Conservation (phyloP, 2,888 invertebrate species). For the Pollenia labialis region DNA sequence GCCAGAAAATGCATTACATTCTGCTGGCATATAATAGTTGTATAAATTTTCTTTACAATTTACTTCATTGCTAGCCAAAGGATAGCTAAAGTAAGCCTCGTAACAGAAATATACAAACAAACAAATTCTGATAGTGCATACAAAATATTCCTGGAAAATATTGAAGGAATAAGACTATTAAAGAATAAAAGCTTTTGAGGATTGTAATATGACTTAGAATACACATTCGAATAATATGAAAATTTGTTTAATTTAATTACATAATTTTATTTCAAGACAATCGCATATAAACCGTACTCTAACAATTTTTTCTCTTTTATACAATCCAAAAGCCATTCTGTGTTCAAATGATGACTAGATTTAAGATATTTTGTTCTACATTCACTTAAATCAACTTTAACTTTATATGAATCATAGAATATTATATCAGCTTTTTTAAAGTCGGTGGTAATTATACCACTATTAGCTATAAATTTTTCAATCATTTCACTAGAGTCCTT, state of each 20-base stretch:
- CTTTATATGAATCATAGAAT: constrained; percentile 72
- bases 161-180: too few species aligned
- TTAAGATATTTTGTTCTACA: constrained; percentile 78
- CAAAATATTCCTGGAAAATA: too few species aligned
- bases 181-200: too few species aligned
- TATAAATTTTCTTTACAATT: too few species aligned
- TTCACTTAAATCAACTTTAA: constrained; percentile 71
- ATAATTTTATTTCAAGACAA: constrained; percentile 61
- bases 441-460: constrained; percentile 78
- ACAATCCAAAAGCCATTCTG: constrained; percentile 80
- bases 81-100: too few species aligned
- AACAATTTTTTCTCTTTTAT: constrained; percentile 75
- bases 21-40: too few species aligned
- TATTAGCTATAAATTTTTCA: constrained; percentile 76
- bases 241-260: neutral
- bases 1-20: too few species aligned
- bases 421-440: constrained; percentile 77
- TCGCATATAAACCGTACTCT: constrained; percentile 79
- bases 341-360: constrained; percentile 79
- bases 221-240: too few species aligned
- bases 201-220: too few species aligned
- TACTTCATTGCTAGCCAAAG: too few species aligned
- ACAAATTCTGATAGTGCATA: neutral
- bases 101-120: too few species aligned
- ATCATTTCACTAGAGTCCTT: constrained; percentile 55